Conservation (phyloP, 1,140 invertebrate species). For the Magallana angulata region DNA sequence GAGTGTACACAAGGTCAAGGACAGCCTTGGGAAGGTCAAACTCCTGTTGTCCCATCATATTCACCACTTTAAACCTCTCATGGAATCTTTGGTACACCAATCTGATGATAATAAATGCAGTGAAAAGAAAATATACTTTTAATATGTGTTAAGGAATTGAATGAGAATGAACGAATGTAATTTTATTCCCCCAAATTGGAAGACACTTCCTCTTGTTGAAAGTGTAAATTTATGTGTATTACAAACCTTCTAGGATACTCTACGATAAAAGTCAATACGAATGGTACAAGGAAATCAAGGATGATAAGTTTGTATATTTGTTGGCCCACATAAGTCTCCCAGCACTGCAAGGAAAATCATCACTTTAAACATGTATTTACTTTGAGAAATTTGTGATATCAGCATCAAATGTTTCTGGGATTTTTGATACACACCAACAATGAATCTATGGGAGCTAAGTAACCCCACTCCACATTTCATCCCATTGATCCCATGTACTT, state of each 20-base stretch:
- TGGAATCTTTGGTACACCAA: slow-evolving; percentile 1
- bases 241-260: slow-evolving; percentile 87
- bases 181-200: no score
- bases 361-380: neutral
- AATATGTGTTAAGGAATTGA: no score
- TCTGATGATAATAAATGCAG: neutral
- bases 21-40: slow-evolving; percentile 91
- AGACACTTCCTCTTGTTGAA: no score
- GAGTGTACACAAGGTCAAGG: slow-evolving; percentile 90
- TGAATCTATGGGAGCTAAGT: no score
- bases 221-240: no score
- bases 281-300: slow-evolving; percentile 88
- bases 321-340: slow-evolving; percentile 94
- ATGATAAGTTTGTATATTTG: slow-evolving; percentile 91
- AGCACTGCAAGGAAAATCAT: slow-evolving; percentile 82
- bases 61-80: slow-evolving; percentile 44
- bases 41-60: slow-evolving; percentile 81
- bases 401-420: no score
- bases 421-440: no score
- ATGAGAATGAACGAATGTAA: no score
- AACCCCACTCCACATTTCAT: no score
- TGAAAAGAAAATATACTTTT: no score
- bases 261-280: slow-evolving; percentile 88
- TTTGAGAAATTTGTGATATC: no score
- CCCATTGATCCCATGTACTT: no score